These are phyloP conservation scores for Poeciliopsis occidentalis DNA, from an alignment of 2,113 vertebrate genomes.

Conservation along the genomic window DNA sequence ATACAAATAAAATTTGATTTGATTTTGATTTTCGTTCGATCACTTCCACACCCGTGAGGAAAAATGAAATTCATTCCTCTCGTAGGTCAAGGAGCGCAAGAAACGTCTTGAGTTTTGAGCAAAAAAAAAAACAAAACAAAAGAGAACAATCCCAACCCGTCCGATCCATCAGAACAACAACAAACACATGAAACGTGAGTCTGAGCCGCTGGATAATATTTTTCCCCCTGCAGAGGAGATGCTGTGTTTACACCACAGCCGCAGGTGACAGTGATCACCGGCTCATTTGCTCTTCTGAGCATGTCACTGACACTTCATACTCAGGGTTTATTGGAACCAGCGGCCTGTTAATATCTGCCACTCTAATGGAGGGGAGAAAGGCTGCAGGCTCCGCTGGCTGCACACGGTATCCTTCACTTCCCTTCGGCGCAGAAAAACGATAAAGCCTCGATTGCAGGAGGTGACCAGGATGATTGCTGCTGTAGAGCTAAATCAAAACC, in stretches of 20 bases:
- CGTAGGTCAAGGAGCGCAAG: background rate
- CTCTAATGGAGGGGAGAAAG: slow-evolving; percentile 39
- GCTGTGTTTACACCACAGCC: slow-evolving; percentile 42
- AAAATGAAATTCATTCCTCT: background rate
- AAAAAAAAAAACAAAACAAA: background rate
- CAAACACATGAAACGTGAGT: background rate
- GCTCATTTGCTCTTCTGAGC: slow-evolving; percentile 60
- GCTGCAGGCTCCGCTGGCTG: slow-evolving; percentile 45
- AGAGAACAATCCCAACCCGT: background rate
- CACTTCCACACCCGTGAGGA: background rate
- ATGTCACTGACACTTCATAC: slow-evolving; percentile 41
- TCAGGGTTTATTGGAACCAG: slow-evolving; percentile 44
- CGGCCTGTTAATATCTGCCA: slow-evolving; percentile 52
- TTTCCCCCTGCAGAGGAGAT: slow-evolving; percentile 5
- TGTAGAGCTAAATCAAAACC: slow-evolving; percentile 54
- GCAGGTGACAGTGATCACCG: slow-evolving; percentile 36
- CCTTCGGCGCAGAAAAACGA: slow-evolving; percentile 56
- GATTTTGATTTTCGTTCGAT: background rate
- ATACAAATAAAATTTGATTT: too few relatives aligned
- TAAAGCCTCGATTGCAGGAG: slow-evolving; percentile 43
- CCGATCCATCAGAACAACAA: slow-evolving; percentile 22
- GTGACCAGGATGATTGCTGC: slow-evolving; percentile 59
- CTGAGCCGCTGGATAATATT: slow-evolving; percentile 10
- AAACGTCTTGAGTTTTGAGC: background rate
- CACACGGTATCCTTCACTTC: slow-evolving; percentile 37